phyloP scores from a whole-genome alignment of 2,113 vertebrate genomes.

The Pleuronectes platessa region DNA sequence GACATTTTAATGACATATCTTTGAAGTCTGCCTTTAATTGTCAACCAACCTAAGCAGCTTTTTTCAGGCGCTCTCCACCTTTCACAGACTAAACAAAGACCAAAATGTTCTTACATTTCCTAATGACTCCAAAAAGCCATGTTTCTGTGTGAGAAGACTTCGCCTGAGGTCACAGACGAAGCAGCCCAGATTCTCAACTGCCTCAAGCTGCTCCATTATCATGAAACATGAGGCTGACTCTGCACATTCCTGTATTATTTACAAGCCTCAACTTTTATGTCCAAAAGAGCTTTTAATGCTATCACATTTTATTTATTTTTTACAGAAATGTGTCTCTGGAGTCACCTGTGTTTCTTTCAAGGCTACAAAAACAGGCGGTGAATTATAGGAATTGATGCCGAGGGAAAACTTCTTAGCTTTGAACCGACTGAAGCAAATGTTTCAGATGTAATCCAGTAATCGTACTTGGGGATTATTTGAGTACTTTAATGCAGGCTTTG shows the following conservation, averaged over 20 bases:
- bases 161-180: constrained; percentile 47
- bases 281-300: constrained; percentile 40
- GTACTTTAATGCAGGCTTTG: background rate
- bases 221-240: constrained; percentile 54
- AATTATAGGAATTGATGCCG: background rate
- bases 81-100: background rate
- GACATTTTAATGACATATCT: background rate
- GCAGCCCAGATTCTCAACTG: constrained; percentile 29
- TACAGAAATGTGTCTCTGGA: background rate
- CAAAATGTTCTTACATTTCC: background rate
- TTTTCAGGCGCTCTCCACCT: background rate
- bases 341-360: no score
- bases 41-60: background rate
- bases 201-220: constrained; percentile 30
- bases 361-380: background rate
- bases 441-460: background rate
- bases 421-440: background rate
- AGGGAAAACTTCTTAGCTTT: background rate
- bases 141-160: constrained; percentile 13
- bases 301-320: constrained; percentile 2
- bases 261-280: constrained; percentile 51
- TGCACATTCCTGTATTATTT: constrained; percentile 58
- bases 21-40: background rate
- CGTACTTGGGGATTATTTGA: background rate
- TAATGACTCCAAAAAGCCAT: background rate